These are phyloP conservation scores for Helostoma temminkii DNA, from an alignment of 2,797 vertebrate genomes.

Conservation along the genomic window DNA sequence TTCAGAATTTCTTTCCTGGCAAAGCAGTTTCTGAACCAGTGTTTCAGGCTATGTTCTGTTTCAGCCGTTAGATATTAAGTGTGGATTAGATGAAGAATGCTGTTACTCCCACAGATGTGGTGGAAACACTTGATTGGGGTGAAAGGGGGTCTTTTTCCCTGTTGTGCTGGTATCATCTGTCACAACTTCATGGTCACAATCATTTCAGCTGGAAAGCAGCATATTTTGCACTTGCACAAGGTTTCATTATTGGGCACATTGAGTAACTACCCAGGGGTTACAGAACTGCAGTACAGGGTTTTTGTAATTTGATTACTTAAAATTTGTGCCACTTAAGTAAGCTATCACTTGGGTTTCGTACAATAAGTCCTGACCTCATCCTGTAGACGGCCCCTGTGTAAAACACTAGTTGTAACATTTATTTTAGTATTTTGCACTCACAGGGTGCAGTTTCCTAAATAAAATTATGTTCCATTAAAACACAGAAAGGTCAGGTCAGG, in stretches of 20 bases:
- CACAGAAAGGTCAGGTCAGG: too few relatives aligned
- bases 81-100: conserved; percentile 65
- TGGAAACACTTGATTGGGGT: conserved; percentile 63
- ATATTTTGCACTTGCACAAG: background rate
- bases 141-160: conserved; percentile 41
- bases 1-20: conserved; percentile 66
- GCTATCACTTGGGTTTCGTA: too few relatives aligned
- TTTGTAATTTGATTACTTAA: conserved; percentile 1
- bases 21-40: conserved; percentile 45
- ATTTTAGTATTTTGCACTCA: too few relatives aligned
- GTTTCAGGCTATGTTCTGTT: conserved; percentile 63
- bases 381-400: too few relatives aligned
- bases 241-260: background rate
- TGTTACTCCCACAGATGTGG: conserved; percentile 60
- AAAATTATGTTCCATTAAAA: too few relatives aligned
- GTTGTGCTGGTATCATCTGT: conserved; percentile 29
- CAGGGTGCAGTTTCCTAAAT: too few relatives aligned
- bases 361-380: too few relatives aligned
- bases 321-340: too few relatives aligned
- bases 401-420: too few relatives aligned
- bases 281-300: too few relatives aligned
- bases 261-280: background rate
- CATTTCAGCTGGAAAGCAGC: conserved; percentile 4
- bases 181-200: conserved; percentile 29
- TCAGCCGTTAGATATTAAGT: conserved; percentile 71